Evolutionary conservation across 1,140 invertebrate genomes (phyloP).

Genomic region (Pentalonia nigronervosa): DNA sequence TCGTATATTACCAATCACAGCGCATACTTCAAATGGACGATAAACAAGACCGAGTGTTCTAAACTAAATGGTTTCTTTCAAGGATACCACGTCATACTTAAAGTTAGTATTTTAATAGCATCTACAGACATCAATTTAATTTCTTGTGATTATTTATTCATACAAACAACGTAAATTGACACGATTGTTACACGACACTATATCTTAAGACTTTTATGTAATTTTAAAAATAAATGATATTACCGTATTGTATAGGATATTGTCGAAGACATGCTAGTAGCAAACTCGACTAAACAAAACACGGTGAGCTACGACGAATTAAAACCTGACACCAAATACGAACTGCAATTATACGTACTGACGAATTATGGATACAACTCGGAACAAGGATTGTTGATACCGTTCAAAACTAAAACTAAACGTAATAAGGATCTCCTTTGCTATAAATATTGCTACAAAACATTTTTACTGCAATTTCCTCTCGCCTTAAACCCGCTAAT

Average conservation of each 20-base stretch:
- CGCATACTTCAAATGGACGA: neutral
- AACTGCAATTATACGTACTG: neutral
- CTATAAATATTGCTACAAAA: neutral
- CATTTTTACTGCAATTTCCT: neutral
- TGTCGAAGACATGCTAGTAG: neutral
- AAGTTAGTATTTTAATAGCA: neutral
- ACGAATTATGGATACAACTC: neutral
- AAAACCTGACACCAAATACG: neutral
- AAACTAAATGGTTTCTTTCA: slow-evolving; percentile 19
- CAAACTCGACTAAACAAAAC: neutral
- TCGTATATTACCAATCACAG: neutral
- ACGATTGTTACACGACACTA: neutral
- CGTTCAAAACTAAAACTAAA: slow-evolving; percentile 29
- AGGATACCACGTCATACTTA: neutral
- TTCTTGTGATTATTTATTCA: neutral
- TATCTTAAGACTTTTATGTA: neutral
- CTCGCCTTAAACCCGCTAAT: too few species aligned
- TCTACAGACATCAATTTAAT: neutral
- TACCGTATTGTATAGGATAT: neutral
- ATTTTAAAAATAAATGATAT: neutral
- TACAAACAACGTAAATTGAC: neutral
- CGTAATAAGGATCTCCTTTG: neutral
- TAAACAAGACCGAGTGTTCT: neutral
- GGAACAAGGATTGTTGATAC: neutral
- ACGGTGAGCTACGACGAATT: neutral